Evolutionary conservation across 2,797 vertebrate genomes (phyloP).

Genomic region (Rhyacichthys aspro): DNA sequence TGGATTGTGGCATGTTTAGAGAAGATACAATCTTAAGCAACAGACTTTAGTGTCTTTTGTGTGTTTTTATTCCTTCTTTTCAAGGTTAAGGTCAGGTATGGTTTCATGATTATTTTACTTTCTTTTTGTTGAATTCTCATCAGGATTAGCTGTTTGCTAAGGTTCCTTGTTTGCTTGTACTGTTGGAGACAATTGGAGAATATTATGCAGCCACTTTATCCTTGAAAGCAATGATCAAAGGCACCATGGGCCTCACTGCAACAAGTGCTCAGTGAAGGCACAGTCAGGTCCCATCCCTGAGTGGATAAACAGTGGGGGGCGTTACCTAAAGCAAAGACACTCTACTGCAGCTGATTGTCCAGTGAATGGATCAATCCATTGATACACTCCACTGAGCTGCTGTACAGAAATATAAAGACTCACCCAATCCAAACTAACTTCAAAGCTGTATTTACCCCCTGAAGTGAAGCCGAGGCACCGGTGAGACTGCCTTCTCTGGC

Average conservation of each 20-base stretch:
- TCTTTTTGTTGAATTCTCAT: too few species aligned
- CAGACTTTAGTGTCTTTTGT: too few species aligned
- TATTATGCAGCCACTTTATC: too few species aligned
- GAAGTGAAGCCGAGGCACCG: constrained; percentile 40
- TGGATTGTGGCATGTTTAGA: too few species aligned
- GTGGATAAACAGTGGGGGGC: constrained; percentile 39
- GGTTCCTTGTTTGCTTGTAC: too few species aligned
- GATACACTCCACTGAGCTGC: constrained; percentile 31
- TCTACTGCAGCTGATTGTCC: constrained; percentile 37
- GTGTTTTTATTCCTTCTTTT: too few species aligned
- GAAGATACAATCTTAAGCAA: too few species aligned
- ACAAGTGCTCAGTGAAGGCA: constrained; percentile 39
- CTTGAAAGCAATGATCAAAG: constrained; percentile 38
- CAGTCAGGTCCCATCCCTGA: constrained; percentile 26
- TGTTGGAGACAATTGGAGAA: too few species aligned
- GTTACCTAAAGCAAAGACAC: constrained; percentile 36
- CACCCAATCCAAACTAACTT: constrained; percentile 8
- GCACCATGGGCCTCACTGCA: constrained; percentile 28
- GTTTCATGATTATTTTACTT: too few species aligned
- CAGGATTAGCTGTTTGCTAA: too few species aligned
- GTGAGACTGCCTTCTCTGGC: constrained; percentile 31
- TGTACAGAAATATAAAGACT: constrained; percentile 4
- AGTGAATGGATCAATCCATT: constrained; percentile 40
- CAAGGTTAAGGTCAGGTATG: too few species aligned
- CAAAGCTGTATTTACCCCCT: constrained; percentile 48